Evolutionary conservation across 2,113 vertebrate genomes (phyloP).

Genomic region (Vidua chalybeata): DNA sequence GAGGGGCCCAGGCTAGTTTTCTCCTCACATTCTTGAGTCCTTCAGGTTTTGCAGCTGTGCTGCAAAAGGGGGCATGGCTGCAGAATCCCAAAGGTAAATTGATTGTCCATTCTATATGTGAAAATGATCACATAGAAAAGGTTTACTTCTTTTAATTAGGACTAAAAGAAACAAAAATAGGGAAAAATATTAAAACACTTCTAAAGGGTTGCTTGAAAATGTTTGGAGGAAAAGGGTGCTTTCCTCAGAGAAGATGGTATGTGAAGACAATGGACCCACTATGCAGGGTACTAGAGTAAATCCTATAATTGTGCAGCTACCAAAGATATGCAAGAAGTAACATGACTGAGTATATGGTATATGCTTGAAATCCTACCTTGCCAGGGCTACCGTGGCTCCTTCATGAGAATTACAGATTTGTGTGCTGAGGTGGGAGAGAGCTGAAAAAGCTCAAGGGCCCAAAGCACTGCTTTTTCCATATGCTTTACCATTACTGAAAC

Average conservation of each 20-base stretch:
- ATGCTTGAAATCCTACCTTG: background rate
- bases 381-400: background rate
- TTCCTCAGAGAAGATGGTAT: rapidly evolving
- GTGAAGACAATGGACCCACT: background rate
- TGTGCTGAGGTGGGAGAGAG: background rate
- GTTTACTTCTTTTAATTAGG: background rate
- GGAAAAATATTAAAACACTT: rapidly evolving
- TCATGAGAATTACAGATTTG: background rate
- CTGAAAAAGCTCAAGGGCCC: background rate
- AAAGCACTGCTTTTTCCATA: conserved; percentile 29
- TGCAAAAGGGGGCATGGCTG: background rate
- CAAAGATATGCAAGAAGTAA: background rate
- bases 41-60: conserved; percentile 33
- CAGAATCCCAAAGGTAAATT: background rate
- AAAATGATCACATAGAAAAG: background rate
- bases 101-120: background rate
- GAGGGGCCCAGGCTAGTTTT: conserved; percentile 28
- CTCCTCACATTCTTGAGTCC: conserved; percentile 4
- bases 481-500: conserved; percentile 35
- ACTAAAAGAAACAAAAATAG: rapidly evolving
- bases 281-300: background rate
- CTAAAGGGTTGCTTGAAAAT: background rate
- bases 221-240: background rate
- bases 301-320: background rate
- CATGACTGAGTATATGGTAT: background rate